Evolutionary conservation across 1,140 invertebrate species (phyloP).

Genomic region (Linepithema humile): DNA sequence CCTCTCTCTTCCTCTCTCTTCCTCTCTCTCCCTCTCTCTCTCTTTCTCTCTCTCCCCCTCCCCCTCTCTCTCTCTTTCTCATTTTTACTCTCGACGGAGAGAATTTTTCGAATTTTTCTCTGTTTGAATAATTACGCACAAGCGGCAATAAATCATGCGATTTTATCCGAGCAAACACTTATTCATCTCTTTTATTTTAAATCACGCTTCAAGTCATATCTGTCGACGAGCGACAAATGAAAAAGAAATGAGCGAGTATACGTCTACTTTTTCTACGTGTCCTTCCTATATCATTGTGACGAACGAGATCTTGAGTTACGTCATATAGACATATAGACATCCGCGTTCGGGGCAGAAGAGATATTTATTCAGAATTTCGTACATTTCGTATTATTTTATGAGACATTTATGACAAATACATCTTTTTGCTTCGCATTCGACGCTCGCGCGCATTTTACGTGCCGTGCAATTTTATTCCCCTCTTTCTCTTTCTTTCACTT

Average conservation of each 20-base stretch:
- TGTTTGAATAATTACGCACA: neutral
- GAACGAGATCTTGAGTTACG: neutral
- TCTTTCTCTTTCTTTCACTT: neutral
- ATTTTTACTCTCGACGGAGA: conserved; percentile 5
- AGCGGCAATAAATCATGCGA: neutral
- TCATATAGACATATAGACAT: neutral
- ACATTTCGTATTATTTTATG: conserved; percentile 6
- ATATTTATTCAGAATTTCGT: conserved; percentile 21
- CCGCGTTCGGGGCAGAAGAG: neutral
- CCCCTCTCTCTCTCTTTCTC: too few species aligned
- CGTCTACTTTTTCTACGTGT: neutral
- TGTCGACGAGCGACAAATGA: neutral
- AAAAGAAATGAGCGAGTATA: too few species aligned
- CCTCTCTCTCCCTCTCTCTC: too few species aligned
- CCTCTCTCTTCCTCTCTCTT: too few species aligned
- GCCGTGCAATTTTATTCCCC: neutral
- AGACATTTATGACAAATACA: conserved; percentile 22
- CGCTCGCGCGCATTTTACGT: neutral
- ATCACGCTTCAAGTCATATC: neutral
- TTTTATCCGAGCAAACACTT: neutral
- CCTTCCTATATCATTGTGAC: conserved; percentile 34
- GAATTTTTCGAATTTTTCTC: neutral
- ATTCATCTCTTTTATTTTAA: neutral
- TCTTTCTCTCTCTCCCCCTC: too few species aligned
- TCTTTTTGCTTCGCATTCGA: neutral